Base-by-base conservation (phyloP, 2,113 vertebrate genomes). In the Actinemys pallida region DNA sequence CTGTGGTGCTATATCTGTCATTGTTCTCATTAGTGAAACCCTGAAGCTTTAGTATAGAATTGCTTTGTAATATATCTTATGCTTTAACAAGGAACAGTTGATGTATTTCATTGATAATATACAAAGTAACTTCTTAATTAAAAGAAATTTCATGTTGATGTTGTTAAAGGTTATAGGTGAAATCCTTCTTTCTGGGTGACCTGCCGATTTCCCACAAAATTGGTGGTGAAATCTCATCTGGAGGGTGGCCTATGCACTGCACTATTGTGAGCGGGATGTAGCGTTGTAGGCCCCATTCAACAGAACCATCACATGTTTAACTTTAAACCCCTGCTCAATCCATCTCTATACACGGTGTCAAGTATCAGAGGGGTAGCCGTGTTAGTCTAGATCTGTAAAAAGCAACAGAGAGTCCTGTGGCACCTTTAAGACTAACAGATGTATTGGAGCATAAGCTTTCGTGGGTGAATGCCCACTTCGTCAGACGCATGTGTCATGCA, bases 11-110 rank as follows among this genome's bases (percentile, higher is more conserved):
- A 84, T 10, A 72, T 10, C 11, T 88, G 31, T 76, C 29, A 69
- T 69, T 91, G 56, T 90, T 94, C 54, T 92, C 95, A 93, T 82
- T 90, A 94, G 7, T 1, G 17, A 87, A 88, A 35, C 89, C 49
- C 29, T 82, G 69, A 87, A 89, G 20, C 27, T 88, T 96, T 95
- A 88, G 56, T 53, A 27, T 3, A 90, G 25, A 93, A 76, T 69
- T 88, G 7, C 7, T 81, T 83, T 94, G 16, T 57, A 93, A 84
- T 45, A 65, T 16, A n/a, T 5, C 16, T 94, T 53, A 29, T 22
- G 3, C 1, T 90, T 88, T 92, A 92, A 91, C 12, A 92, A 89
- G n/a, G 2, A 90, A 56, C 1, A 1, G 0, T 45, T 94, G 52
- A 95, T 72, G 2, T 83, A 87, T 87, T 94, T 85, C 12, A 52